Evolutionary conservation across 1,140 invertebrate genomes (phyloP).

Genomic region (Drosophila serrata): DNA sequence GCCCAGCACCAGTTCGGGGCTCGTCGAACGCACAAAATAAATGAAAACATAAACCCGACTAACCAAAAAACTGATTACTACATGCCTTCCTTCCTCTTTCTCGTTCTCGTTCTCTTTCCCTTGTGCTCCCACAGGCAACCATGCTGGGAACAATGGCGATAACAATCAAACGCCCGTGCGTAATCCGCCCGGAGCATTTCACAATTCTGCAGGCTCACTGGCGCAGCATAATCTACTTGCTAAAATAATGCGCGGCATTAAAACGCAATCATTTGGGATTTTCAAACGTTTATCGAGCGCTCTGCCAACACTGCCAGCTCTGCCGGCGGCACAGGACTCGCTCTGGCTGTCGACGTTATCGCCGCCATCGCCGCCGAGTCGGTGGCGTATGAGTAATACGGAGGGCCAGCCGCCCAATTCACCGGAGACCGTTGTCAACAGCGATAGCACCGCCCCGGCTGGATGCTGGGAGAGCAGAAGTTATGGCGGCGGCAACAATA

Average conservation of each 20-base stretch:
- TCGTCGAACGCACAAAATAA: constrained; percentile 69
- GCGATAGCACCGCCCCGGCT: constrained; percentile 17
- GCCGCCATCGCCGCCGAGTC: constrained; percentile 36
- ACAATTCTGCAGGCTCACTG: constrained; percentile 84
- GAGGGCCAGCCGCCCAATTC: constrained; percentile 50
- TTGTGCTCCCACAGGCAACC: constrained; percentile 63
- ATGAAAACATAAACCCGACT: constrained; percentile 81
- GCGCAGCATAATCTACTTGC: constrained; percentile 85
- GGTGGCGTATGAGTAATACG: constrained; percentile 82
- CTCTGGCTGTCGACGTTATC: constrained; percentile 44
- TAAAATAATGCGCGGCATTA: constrained; percentile 85
- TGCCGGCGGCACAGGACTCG: constrained; percentile 54
- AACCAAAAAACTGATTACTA: constrained; percentile 81
- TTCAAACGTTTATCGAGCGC: constrained; percentile 85
- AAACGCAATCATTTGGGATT: constrained; percentile 85
- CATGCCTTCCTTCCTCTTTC: constrained; percentile 15
- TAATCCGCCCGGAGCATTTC: constrained; percentile 85
- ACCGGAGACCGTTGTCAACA: constrained; percentile 73
- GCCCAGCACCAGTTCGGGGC: constrained; percentile 55
- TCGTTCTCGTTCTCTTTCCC: constrained; percentile 2
- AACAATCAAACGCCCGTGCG: constrained; percentile 85
- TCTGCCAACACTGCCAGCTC: constrained; percentile 71
- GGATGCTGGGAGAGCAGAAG: constrained; percentile 42
- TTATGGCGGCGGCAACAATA: constrained; percentile 12
- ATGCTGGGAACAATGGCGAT: constrained; percentile 79